Base-by-base conservation (phyloP, 2,888 invertebrate genomes). In the Catocala nupta region DNA sequence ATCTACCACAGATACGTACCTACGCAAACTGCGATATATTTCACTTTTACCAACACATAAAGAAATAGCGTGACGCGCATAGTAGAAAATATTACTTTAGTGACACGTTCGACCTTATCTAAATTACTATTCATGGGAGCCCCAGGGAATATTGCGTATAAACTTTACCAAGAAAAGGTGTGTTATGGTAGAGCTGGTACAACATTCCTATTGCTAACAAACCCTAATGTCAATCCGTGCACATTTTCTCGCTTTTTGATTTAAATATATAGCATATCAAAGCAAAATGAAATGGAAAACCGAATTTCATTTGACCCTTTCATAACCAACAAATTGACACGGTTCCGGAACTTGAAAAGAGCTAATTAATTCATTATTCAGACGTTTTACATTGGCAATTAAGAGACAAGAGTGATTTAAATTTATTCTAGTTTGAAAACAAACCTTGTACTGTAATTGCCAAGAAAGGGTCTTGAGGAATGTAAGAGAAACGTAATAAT, bases 321-420 rank as follows among this genome's bases (percentile, higher is more conserved):
- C 16, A 49, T 51, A 49, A 25, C n/a, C 11, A 55, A 56, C 49
- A 60, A 73, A 59, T 61, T 45, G 52, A 59, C 44, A 59, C 11
- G 13, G 51, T 54, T 39, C 53, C 12, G 57, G 13, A 62, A 67
- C 48, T 59, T 51, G 49, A 53, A 71, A 71, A 58, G 59, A 65
- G 36, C 58, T 65, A 65, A 70, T 65, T 76, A 62, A 56, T 62
- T 63, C 7, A 61, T 73, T 68, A 63, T 45, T 48, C 53, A 64
- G 59, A 50, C 45, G 52, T 73, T 68, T 65, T 49, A 61, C 51
- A 44, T 51, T 59, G 49, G 53, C 65, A 72, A 62, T 63, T 65
- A 65, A 55, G 55, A 63, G 64, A 66, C 54, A 65, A 65, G 68
- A 59, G 57, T 68, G 45, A 58, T 59, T 63, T 65, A 48, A 68